Base-by-base conservation (phyloP, 2,888 invertebrate species). In the Crossocerus cetratus region DNA sequence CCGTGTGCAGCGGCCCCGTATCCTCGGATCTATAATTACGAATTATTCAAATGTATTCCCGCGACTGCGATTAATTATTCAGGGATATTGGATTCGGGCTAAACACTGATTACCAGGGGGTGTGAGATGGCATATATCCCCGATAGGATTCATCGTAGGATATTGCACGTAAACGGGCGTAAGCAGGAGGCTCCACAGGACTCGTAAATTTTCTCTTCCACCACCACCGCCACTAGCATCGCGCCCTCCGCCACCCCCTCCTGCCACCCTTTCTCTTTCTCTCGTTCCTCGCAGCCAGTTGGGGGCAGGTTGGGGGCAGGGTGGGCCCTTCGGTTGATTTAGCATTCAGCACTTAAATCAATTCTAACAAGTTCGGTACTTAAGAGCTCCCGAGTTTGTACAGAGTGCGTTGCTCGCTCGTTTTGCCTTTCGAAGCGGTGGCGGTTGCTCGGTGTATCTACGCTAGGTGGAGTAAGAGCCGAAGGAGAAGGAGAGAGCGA, bases 291-390 rank as follows among this genome's bases (percentile, higher is more conserved):
- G 69, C 53, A 59, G 66, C 62, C 64, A 59, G 76, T 45, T 45
- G 61, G 53, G 62, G 77, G 81, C 73, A 81, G 81, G 76, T 45
- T 45, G 61, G 53, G 62, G 77, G 81, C 73, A 81, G 81, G 82
- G 83, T 83, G 82, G 80, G 76, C 83, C 86, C 85, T 87, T 86
- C 84, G 87, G 87, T 88, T 90, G 89, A 90, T 90, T 90, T 90
- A 90, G 89, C 89, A 90, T 90, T 90, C 90, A 89, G 89, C 89
- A 87, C 87, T 90, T 90, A 89, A 90, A 90, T 90, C 90, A 90
- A 90, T 90, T 90, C 88, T 87, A 86, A 88, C 88, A 89, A 90
- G 89, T 90, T 90, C 86, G 87, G 89, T 90, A 88, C 90, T 90
- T 89, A 89, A 88, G 87, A 87, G 88, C 87, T 87, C 86, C 84